These are phyloP conservation scores for Semnornis frantzii DNA, from an alignment of 2,113 vertebrate genomes.

Conservation along the genomic window DNA sequence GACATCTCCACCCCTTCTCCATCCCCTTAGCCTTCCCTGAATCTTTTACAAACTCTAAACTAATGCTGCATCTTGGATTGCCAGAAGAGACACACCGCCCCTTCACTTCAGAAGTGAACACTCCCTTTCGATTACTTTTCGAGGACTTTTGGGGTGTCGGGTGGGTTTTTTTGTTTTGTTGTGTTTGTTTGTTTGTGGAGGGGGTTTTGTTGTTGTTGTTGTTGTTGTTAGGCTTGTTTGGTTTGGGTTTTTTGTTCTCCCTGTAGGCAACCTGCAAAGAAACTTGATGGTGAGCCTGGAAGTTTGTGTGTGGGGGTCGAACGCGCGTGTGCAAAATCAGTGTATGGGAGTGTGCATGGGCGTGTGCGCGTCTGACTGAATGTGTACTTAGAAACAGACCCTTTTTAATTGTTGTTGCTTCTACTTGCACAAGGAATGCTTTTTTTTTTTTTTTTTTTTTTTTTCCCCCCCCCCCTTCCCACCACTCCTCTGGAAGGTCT, in stretches of 20 bases:
- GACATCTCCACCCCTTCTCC: slow-evolving; percentile 65
- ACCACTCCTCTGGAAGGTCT: slow-evolving; percentile 25
- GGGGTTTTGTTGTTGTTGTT: neutral
- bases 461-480: neutral
- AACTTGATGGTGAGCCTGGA: slow-evolving; percentile 63
- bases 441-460: neutral
- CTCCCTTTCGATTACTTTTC: slow-evolving; percentile 61
- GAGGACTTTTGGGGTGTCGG: slow-evolving; percentile 53
- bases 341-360: neutral
- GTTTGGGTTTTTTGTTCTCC: neutral
- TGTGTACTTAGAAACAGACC: slow-evolving; percentile 54
- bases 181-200: slow-evolving; percentile 36
- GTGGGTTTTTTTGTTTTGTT: slow-evolving; percentile 14
- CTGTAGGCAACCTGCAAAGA: slow-evolving; percentile 69
- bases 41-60: slow-evolving; percentile 71
- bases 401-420: slow-evolving; percentile 55
- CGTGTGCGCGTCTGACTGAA: slow-evolving; percentile 2
- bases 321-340: neutral
- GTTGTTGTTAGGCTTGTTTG: neutral
- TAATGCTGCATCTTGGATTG: slow-evolving; percentile 83
- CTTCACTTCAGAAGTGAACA: slow-evolving; percentile 68
- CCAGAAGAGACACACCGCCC: slow-evolving; percentile 72
- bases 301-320: neutral
- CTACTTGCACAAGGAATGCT: slow-evolving; percentile 64
- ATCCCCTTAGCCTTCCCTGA: neutral